Base-by-base conservation (phyloP, 2,113 vertebrate species). In the Crotalus helleri region DNA sequence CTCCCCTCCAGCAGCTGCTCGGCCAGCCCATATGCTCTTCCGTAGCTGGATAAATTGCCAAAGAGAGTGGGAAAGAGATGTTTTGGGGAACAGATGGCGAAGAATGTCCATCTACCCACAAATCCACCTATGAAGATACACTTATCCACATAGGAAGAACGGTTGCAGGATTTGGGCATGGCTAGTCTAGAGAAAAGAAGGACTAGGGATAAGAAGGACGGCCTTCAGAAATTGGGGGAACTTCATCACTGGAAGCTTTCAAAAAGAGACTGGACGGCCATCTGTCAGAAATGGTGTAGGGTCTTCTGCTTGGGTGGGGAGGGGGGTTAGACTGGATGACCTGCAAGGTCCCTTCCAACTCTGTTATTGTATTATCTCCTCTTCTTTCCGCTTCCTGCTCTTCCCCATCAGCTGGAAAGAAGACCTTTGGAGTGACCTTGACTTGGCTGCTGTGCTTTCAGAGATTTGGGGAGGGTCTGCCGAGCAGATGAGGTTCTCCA, bases 1-100 rank as follows among this genome's bases (percentile, higher is more conserved):
- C 0, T 17, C 33, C 0, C 9, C 23, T 51, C 24, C 0, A 5
- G 2, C 54, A 46, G 61, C 17, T 57, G 15, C 29, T 58, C 53
- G 15, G 6, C 33, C 15, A 49, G 61, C 33, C 21, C 85, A 87
- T 26, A 33, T 39, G 57, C 57, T 49, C 21, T 58, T 51, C 91
- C 11, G 1, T 19, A 33, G 57, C 26, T 39, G 49, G 29, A 24
- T 29, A n/a, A 15, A 57, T 15, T n/a, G n/a, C 61, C 21, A 39
- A 81, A 69, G 17, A 51, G 39, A 89, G 33, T 3, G 0, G 26
- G 58, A 64, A 61, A 69, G 10, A 24, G 89, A 55, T 0, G 54
- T 0, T 1, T 2, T 46, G 21, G 17, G 39, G 24, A 53, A 85
- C 23, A 54, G 90, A 91, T 8, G 54, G 12, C 10, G 12, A 59